Evolutionary conservation across 2,113 vertebrate species (phyloP), one percentile per base, ranked within the genome.

Genomic region (Nipponia nippon): DNA sequence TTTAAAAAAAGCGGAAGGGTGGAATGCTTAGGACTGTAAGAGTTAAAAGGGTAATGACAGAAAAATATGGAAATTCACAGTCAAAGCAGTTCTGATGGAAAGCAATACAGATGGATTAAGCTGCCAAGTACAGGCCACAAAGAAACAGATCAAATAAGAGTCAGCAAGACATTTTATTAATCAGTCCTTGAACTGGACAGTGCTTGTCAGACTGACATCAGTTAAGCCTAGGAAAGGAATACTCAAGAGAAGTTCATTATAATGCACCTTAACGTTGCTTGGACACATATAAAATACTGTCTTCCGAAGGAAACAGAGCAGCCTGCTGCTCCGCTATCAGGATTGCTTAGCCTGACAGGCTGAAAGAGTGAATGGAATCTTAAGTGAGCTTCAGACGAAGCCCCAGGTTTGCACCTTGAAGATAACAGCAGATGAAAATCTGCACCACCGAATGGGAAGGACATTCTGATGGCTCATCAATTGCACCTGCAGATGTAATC

Each of bases 171-270:
- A 30, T 84, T 86, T 90, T 89, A 79, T 91, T 97, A 67, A 72
- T 85, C 91, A 87, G 89, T 94, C 78, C 91, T 91, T 83, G 87
- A 96, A 66, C 49, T 50, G 89, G 91, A 95, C 93, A 89, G 80
- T 61, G 61, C 93, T 96, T 91, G 84, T 91, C 83, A 95, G 46
- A 69, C 81, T 94, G 95, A 82, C 62, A 91, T 83, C 69, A 82
- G 44, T 76, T 72, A 81, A 91, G 86, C 55, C 75, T 71, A 59
- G 42, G 69, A 83, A 92, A 67, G 77, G 83, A 94, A 79, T 53
- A 82, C 72, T 95, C 70, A 7, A 52, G 69, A 91, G 87, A 65
- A 95, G 62, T 94, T 95, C 58, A 59, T 91, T 73, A 40, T 34
- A 80, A 87, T 71, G 81, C 55, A 80, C 78, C 81, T 94, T 79